Evolutionary conservation across 2,888 invertebrate species (phyloP), one percentile per base, ranked within the genome.

Genomic region (Drosophila birchii): DNA sequence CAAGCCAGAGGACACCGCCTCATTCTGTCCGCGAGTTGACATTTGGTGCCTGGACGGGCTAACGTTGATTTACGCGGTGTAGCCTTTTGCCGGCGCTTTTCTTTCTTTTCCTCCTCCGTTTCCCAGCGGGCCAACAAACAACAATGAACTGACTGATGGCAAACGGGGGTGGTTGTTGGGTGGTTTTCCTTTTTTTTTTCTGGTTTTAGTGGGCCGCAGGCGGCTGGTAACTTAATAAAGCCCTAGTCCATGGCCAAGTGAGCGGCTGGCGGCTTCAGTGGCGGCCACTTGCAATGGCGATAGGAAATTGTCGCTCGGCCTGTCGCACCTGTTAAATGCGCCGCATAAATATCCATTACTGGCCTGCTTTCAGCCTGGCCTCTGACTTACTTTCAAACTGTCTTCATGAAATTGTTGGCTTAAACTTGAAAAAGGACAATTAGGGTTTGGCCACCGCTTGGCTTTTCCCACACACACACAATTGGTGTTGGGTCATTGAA

Each of bases 51-150:
- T 63, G 74, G 70, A 51, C 61, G 66, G 72, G 75, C 82, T 84
- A 85, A 86, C 85, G 76, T 75, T 86, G 85, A 85, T 86, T 85
- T 85, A 85, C 85, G 76, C 64, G 49, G 64, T 16, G 54, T 44
- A 55, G 70, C 64, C 58, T 59, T 61, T 69, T 44, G 61, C 36
- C 43, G 38, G 39, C 54, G 6, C 39, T 23, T 47, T 18, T 32
- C 54, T 7, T 20, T 53, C 45, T 29, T 32, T 53, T 51, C 20
- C 32, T 16, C 20, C 44, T 36, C 23, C 36, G 45, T 56, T 55
- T 60, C 74, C 73, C 74, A 67, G 32, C 34, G 84, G 86, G 57
- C 75, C 81, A 78, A 86, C 85, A 86, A 86, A 86, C 86, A 82
- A 86, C 86, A 86, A 86, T 86, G 64, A 61, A 55, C 43, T 51